Evolutionary conservation across 2,797 vertebrate genomes (phyloP), one percentile per base, ranked within the genome.

Genomic region (Yasuhikotakia modesta): DNA sequence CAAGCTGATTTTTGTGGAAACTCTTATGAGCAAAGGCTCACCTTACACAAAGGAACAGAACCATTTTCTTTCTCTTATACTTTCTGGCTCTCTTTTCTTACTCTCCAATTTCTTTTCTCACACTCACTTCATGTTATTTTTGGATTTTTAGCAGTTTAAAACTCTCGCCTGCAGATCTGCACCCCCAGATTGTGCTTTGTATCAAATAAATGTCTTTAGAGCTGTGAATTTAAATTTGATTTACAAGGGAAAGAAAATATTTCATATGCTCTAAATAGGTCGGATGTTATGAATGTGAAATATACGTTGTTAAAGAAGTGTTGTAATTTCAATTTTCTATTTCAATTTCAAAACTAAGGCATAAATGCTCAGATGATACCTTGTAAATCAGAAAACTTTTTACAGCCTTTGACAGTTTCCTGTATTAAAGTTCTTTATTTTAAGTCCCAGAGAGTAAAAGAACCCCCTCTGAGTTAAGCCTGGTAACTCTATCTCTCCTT

Each of bases 1-100:
- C 70, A 72, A 83, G 83, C 78, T 79, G 73, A 86, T 89, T 93
- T 92, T 86, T 75, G 75, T 88, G 87, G 87, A 93, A 93, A 93
- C 75, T 87, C 73, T 85, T 82, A 77, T 83, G 78, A 84, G 79
- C 12, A 64, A 74, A 50, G 68, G 89, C 88, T 92, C 86, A 70
- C 65, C 79, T 91, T 90, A 87, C 74, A 43, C 82, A 83, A 83
- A 61, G 84, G 67, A 82, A 77, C 81, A 78, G 71, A 85, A 83
- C 79, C 85, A 84, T 67, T 79, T 67, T 80, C 67, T 70, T 48
- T 52, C 55, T 46, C 66, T 8, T 46, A 53, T 68, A 58, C 67
- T 71, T 48, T 58, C 64, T 14, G 4, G 32, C 27, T 10, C 57
- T n/a, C 58, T 73, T 66, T 39, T 46, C 76, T 11, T 35, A 17